Conservation (phyloP, 2,113 vertebrate species). For the Mesoclemmys tuberculata region DNA sequence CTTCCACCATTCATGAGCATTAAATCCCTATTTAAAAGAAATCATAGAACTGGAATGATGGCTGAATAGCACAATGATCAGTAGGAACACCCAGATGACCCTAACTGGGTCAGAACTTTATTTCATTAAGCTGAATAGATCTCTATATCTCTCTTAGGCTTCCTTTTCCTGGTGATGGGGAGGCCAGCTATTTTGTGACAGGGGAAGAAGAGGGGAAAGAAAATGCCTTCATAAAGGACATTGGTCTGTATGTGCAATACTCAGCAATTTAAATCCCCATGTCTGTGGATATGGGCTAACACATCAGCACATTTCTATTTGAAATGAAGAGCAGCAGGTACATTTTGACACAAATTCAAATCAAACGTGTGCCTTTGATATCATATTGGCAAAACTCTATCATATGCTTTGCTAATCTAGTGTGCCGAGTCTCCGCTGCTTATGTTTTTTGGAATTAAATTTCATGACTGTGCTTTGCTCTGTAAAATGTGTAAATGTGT, state of each 20-base stretch:
- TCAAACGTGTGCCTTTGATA: constrained; percentile 61
- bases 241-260: constrained; percentile 68
- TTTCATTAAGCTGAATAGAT: constrained; percentile 51
- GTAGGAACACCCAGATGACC: constrained; percentile 57
- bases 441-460: constrained; percentile 86
- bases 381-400: constrained; percentile 68
- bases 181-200: constrained; percentile 58
- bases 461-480: constrained; percentile 81
- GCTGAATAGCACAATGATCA: constrained; percentile 71
- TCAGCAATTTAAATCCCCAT: constrained; percentile 32
- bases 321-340: constrained; percentile 60
- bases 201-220: constrained; percentile 48
- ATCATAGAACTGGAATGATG: constrained; percentile 69
- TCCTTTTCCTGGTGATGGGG: constrained; percentile 49
- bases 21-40: constrained; percentile 76
- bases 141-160: constrained; percentile 25
- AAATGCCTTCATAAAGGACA: constrained; percentile 72
- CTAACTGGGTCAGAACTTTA: constrained; percentile 65
- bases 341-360: constrained; percentile 64
- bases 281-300: constrained; percentile 29
- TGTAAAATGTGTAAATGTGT: constrained; percentile 85
- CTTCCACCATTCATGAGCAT: constrained; percentile 67
- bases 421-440: constrained; percentile 75
- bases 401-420: constrained; percentile 75
- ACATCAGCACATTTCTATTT: constrained; percentile 49